These are phyloP conservation scores for Drosophila ficusphila DNA, from an alignment of 1,140 invertebrate genomes.

Conservation along the genomic window DNA sequence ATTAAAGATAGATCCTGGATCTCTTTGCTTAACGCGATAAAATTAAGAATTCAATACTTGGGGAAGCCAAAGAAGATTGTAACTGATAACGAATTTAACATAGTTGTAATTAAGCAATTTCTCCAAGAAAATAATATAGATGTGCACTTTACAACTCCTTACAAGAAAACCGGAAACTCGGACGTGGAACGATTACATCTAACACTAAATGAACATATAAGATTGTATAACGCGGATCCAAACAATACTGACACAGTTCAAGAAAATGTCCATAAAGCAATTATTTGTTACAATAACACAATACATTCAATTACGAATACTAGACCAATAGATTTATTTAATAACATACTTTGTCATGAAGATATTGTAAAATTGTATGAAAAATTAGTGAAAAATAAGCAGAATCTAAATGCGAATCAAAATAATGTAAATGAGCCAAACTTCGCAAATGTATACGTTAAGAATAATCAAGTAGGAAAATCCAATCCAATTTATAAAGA, in stretches of 20 bases:
- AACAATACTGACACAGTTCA: constrained; percentile 1
- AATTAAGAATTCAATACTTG: constrained; percentile 7
- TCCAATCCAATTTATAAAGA: constrained; percentile 6
- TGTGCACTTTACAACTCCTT: constrained; percentile 12
- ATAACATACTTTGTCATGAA: neutral
- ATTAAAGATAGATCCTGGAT: neutral
- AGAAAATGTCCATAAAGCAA: constrained; percentile 8
- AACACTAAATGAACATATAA: neutral
- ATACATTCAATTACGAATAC: neutral
- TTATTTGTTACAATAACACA: constrained; percentile 1
- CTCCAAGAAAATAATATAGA: neutral
- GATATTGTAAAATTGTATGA: neutral
- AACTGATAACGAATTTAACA: constrained; percentile 6
- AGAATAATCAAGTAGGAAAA: constrained; percentile 12
- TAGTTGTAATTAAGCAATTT: constrained; percentile 1
- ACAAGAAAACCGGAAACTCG: neutral
- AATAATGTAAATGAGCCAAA: neutral
- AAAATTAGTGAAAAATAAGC: neutral
- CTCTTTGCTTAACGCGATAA: neutral
- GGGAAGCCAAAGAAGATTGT: constrained; percentile 4
- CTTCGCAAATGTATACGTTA: constrained; percentile 1
- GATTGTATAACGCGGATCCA: constrained; percentile 11
- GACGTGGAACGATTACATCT: neutral
- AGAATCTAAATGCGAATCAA: neutral
- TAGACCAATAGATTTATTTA: constrained; percentile 2